Evolutionary conservation across 1,140 invertebrate genomes (phyloP), one percentile per base, ranked within the genome.

Genomic region (Babylonia areolata): DNA sequence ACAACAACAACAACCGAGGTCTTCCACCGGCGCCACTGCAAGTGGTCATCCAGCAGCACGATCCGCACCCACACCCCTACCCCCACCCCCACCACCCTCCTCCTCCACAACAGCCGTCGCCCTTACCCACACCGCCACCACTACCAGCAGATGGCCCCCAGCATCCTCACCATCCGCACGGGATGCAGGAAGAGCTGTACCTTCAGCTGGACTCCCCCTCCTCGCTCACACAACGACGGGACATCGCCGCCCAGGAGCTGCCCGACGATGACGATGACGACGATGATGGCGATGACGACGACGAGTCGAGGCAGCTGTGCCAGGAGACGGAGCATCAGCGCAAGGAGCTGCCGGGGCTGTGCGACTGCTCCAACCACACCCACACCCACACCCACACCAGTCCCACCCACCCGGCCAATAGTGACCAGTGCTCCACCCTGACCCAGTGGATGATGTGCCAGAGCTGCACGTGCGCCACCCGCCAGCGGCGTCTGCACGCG

Each of bases 371-470:
- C 37, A 80, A 80, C 78, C 31, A 80, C 46, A 11, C 23, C 42
- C 23, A 54, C 78, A n/a, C n/a, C n/a, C n/a, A n/a, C 37, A 80
- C 51, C 78, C 31, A 80, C 46, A 11, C 23, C 42, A 28, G 33
- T 42, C 78, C 42, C 42, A 6, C 9, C 23, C 31, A 20, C 42
- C 6, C 42, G 42, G 39, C 5, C 28, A n/a, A 28, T 39, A n/a
- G 40, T 39, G 42, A 31, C 28, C 20, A 28, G 17, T n/a, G 69
- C 12, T 31, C 9, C 23, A 31, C 64, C 3, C 64, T 84, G 54
- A 84, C 64, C 33, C 20, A 69, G 37, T 73, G 82, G 82, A 12
- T 75, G 37, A 69, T 33, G 82, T 58, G 64, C 33, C 82, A 84
- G 82, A 28, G 39, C 35, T 84, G 82, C 69, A 0, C 9, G 33